Base-by-base conservation (phyloP, 2,797 vertebrate species). In the Anas capensis region DNA sequence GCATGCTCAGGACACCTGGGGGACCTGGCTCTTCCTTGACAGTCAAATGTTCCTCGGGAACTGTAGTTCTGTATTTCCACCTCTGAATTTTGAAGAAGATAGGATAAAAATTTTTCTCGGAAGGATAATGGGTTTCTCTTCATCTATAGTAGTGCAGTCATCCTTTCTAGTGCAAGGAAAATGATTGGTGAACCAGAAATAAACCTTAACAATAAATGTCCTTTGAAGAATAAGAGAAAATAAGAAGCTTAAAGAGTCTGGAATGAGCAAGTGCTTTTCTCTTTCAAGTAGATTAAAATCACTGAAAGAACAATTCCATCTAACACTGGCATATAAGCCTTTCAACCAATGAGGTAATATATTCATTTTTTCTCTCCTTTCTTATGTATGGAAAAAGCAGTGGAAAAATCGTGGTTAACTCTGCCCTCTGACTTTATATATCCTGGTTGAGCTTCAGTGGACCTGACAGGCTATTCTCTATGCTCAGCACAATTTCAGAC, bases 251-350 rank as follows among this genome's bases (percentile, higher is more conserved):
- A 66, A 49, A 64, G 48, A 26, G 23, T 65, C 53, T 71, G 11
- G n/a, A n/a, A 65, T 48, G 69, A 82, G 12, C 20, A 31, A 20
- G 33, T 49, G 38, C 27, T 91, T 90, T 82, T 79, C 5, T 78
- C 38, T 93, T 89, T 89, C 33, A 78, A 54, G n/a, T 33, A 82
- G 65, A 86, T 58, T 65, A 94, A 93, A 93, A 57, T 61, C 14
- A 46, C 57, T 73, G 36, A 70, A 68, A 79, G 46, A 83, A 71
- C 46, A 61, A 69, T 78, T 85, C 8, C 1, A 8, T 87, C 66
- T 89, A 60, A 33, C 46, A 9, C 21, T 46, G 19, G 10, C 20
- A 72, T 71, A 48, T 12, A 27, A 78, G 7, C 15, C 4, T 14
- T 84, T 85, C 79, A 76, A 66, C 31, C 36, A 66, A 24, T 42